Percentiles rank a stretch among this genome's conserved stretches.
phyloP scores from a whole-genome alignment of 1,140 invertebrate species.

The Ceratina japonica region DNA sequence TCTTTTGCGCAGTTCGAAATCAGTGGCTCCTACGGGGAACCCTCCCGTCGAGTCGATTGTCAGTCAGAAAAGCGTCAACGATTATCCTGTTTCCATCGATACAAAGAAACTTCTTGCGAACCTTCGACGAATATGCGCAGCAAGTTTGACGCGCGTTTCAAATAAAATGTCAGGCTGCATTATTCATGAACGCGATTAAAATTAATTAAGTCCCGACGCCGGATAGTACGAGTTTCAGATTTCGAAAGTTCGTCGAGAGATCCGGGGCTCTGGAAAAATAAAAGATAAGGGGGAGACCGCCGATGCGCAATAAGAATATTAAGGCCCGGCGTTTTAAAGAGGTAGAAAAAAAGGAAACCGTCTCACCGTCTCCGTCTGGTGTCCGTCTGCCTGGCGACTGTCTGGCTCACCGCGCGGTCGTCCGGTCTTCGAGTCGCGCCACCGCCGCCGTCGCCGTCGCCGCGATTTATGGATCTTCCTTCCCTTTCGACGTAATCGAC shows the following conservation, averaged over 20 bases:
- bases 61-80: neutral
- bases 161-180: neutral
- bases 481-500: slow-evolving; percentile 11
- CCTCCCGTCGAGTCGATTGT: slow-evolving; percentile 13
- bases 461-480: slow-evolving; percentile 26
- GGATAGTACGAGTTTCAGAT: no score
- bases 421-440: slow-evolving; percentile 1
- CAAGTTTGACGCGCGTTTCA: neutral
- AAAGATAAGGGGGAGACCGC: slow-evolving; percentile 1
- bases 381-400: slow-evolving; percentile 66
- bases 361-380: slow-evolving; percentile 56
- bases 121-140: no score
- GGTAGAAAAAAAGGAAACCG: slow-evolving; percentile 39
- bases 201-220: neutral
- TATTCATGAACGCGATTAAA: slow-evolving; percentile 20
- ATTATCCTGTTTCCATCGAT: neutral
- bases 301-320: slow-evolving; percentile 56
- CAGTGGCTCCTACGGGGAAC: neutral
- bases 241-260: no score
- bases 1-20: slow-evolving; percentile 56
- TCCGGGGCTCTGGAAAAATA: no score
- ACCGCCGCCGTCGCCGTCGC: neutral
- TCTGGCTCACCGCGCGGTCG: slow-evolving; percentile 47
- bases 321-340: slow-evolving; percentile 44
- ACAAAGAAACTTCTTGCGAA: neutral